Evolutionary conservation across 2,797 vertebrate genomes (phyloP), one percentile per base, ranked within the genome.

Genomic region (Smutsia gigantea): DNA sequence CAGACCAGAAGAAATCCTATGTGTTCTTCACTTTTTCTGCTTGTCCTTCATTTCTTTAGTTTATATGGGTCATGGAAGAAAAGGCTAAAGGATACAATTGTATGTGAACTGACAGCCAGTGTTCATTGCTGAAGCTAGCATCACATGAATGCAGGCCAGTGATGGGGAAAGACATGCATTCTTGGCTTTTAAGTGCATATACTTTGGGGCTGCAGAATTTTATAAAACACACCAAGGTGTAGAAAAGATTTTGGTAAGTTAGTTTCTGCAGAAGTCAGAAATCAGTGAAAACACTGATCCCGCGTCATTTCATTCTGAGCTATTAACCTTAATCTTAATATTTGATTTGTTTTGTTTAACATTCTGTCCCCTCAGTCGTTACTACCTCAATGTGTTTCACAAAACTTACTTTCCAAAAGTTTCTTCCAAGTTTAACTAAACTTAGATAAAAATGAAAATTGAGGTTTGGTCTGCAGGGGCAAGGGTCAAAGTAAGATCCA

Each of bases 371-470:
- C 31, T 94, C 23, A 4, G 0, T 63, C 81, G 77, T 57, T 10
- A 77, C 37, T 15, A 13, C 37, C 27, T 79, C 23, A 25, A 4
- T 75, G 10, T 68, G 14, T 57, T 39, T 29, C 55, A 84, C 72
- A 82, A 68, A 69, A 66, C 46, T 63, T 66, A n/a, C 61, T 51
- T 77, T 75, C 63, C 46, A 37, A 79, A 87, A 51, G 39, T 9
- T 84, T 75, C 83, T 86, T 92, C n/a, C 42, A 69, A 77, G 29
- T 85, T 78, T 84, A 72, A 57, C 23, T 79, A 69, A 94, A 59
- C 71, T 63, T 59, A 55, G 4, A 27, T 25, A 55, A 81, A 68
- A 69, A 37, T 59, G 34, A 49, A 90, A 79, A 49, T 12, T 68
- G 59, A 72, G 17, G 25, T 64, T 90, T 51, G 2, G 21, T 83